Evolutionary conservation across 92 coral and sea anemone genomes (phyloP), one percentile per base, ranked within the genome.

Genomic region (Epizoanthus illoricatus): DNA sequence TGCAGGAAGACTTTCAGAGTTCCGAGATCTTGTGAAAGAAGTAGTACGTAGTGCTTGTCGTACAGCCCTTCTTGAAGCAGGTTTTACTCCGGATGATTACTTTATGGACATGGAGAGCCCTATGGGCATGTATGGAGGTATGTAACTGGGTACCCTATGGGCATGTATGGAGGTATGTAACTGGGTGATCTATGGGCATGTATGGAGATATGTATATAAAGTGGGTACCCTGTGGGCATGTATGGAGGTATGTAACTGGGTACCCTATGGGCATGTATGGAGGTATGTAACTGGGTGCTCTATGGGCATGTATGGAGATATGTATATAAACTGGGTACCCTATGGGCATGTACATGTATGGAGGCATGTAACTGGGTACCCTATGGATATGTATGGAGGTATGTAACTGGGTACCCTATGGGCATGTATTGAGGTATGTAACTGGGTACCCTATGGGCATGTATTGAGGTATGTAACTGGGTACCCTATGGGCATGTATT

Each of bases 11-110:
- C 90, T 96, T 57, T 94, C 97, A 61, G 99, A 96, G 86, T 96
- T 96, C 80, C 90, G 99, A 54, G 99, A 96, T 69, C 98, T 96
- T 78, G 99, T 96, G 7, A 96, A 96, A 73, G 99, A 96, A 85
- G 99, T 96, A 36, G 99, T 96, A 17, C 89, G 99, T 19, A 96
- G 98, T 82, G 99, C 99, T 7, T 96, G 99, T 58, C 92, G 99
- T 39, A 94, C 99, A 23, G 99, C 99, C 5, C 91, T 96, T 9
- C 90, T 91, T 17, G 99, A 96, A 74, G 99, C 99, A 17, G 99
- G 99, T 15, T 96, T 96, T 68, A 96, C 97, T 47, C 99, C 99
- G 57, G 99, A 96, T 93, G 99, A 96, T 81, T 96, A 96, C 79
- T 91, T 96, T 41, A 90, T 96, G 90, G 99, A 96, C 52, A 79